Percentiles rank a stretch among this genome's conserved stretches.
Evolutionary conservation across 1,140 invertebrate genomes (phyloP).

Genomic region (Spodoptera litura): DNA sequence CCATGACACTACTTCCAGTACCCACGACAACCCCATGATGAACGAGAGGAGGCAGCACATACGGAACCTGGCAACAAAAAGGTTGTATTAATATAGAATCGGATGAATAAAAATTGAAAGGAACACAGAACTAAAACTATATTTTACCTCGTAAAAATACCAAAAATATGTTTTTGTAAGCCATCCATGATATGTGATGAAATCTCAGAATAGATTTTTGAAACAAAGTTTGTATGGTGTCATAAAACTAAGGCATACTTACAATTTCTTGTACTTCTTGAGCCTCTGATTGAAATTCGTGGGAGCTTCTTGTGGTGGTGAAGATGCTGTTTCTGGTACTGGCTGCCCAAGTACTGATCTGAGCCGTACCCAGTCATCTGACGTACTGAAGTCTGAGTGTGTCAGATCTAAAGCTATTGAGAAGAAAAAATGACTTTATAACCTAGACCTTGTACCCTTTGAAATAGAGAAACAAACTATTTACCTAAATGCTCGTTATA

Average conservation of each 20-base stretch:
- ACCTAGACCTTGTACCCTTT: background rate
- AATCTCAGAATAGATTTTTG: too few species aligned
- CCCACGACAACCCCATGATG: slow-evolving; percentile 87
- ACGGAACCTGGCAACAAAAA: slow-evolving; percentile 74
- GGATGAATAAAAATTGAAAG: too few species aligned
- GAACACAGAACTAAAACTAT: too few species aligned
- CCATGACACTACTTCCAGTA: slow-evolving; percentile 86
- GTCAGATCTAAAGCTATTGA: slow-evolving; percentile 70
- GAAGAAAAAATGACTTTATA: background rate
- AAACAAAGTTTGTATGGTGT: background rate
- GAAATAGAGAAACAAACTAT: too few species aligned
- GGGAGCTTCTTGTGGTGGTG: slow-evolving; percentile 60
- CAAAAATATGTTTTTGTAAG: background rate
- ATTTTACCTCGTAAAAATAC: too few species aligned
- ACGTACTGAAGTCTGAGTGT: slow-evolving; percentile 77
- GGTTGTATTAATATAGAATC: slow-evolving; percentile 1
- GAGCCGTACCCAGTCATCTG: slow-evolving; percentile 77
- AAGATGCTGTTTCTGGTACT: slow-evolving; percentile 61
- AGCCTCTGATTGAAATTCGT: slow-evolving; percentile 71
- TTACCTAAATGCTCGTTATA: too few species aligned
- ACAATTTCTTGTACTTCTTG: slow-evolving; percentile 81
- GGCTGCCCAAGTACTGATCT: slow-evolving; percentile 70
- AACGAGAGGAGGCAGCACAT: slow-evolving; percentile 85
- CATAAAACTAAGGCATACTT: slow-evolving; percentile 43
- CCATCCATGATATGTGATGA: background rate